These are phyloP conservation scores for Sepioteuthis lessoniana DNA, from an alignment of 2,888 invertebrate species.

Conservation along the genomic window DNA sequence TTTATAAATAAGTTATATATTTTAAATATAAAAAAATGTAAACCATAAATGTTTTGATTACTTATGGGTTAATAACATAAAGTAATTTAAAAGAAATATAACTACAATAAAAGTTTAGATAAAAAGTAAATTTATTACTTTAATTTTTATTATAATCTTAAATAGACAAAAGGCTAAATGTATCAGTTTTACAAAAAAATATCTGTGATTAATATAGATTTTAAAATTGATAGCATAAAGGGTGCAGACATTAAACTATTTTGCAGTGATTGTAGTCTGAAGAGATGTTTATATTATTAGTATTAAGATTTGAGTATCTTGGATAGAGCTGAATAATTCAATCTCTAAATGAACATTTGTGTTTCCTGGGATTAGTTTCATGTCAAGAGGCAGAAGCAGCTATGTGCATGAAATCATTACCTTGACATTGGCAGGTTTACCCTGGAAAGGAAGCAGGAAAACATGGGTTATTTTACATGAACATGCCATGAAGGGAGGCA, in stretches of 20 bases:
- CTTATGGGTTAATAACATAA: not conserved
- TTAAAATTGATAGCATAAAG: not conserved
- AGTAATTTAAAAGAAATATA: not conserved
- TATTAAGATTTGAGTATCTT: not conserved
- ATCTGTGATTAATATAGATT: not conserved
- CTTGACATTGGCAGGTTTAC: conserved; percentile 44
- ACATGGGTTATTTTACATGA: conserved; percentile 16
- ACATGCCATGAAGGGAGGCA: conserved; percentile 23
- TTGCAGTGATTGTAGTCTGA: not conserved
- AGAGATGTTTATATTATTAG: not conserved
- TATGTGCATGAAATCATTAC: conserved; percentile 41
- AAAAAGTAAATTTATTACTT: not conserved
- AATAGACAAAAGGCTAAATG: not conserved
- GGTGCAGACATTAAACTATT: not conserved
- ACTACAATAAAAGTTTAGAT: not conserved
- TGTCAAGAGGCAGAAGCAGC: conserved; percentile 36
- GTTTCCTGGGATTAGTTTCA: not conserved
- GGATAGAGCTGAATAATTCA: not conserved
- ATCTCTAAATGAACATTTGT: not conserved
- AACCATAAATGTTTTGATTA: not conserved
- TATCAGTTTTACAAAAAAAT: not conserved
- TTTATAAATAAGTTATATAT: not conserved
- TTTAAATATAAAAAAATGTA: not conserved
- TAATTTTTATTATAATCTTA: not conserved
- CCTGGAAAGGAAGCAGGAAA: conserved; percentile 47